These are phyloP conservation scores for Falco punctatus DNA, from an alignment of 2,113 vertebrate species.

Conservation along the genomic window DNA sequence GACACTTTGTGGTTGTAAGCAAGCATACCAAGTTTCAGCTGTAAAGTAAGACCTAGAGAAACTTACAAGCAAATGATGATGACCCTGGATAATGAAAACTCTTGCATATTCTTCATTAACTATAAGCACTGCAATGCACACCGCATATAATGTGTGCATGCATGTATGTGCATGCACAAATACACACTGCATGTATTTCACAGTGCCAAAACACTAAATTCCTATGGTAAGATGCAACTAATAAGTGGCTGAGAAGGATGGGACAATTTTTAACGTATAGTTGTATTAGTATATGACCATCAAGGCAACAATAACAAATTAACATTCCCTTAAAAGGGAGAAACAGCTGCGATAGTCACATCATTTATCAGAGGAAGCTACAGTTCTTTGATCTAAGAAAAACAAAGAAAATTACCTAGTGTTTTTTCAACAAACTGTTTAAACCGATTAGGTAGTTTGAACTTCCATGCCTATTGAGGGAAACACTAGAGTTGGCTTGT, in stretches of 20 bases:
- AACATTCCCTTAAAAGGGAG: not conserved
- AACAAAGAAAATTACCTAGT: constrained; percentile 52
- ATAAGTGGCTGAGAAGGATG: not conserved
- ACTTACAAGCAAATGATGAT: not conserved
- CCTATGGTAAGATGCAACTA: not conserved
- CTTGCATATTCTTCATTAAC: not conserved
- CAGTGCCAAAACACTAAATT: not conserved
- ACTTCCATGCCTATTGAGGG: constrained; percentile 43
- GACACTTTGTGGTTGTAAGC: not conserved
- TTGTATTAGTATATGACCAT: not conserved
- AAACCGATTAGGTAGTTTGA: constrained; percentile 62
- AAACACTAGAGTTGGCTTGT: constrained; percentile 71
- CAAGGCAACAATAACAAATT: constrained; percentile 20
- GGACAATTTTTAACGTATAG: not conserved
- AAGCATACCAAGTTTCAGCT: not conserved
- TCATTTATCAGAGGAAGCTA: constrained; percentile 47
- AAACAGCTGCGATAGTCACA: constrained; percentile 43
- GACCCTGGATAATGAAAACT: not conserved
- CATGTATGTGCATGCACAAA: not conserved
- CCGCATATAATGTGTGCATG: not conserved
- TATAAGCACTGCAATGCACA: not conserved
- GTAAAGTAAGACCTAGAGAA: not conserved
- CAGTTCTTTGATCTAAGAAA: constrained; percentile 55
- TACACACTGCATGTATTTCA: not conserved
- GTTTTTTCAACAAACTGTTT: constrained; percentile 61